Evolutionary conservation across 2,113 vertebrate genomes (phyloP), one percentile per base, ranked within the genome.

Genomic region (Ovis canadensis): DNA sequence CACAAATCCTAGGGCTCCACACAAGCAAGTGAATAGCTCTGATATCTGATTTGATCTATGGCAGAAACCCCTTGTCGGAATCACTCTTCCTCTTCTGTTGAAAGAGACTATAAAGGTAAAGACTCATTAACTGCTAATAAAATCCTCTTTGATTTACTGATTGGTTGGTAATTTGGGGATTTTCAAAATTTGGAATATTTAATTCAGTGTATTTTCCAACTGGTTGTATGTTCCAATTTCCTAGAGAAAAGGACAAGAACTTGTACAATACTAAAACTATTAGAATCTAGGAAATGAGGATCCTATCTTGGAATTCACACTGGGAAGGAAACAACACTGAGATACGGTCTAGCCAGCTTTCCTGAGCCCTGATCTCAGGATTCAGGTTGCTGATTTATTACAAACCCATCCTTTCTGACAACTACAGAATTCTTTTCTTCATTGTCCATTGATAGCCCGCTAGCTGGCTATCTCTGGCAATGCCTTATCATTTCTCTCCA

Each of bases 1-100:
- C 96, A 97, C 50, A 1, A 98, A 97, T 98, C 92, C 97, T 86
- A 45, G 57, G 96, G 94, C 97, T 96, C 93, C 94, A 95, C 93
- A 94, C 92, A 82, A 97, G 93, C 97, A 97, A 95, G 95, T 96
- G 96, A 98, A 98, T 96, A 98, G 95, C 94, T 36, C 97, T 97
- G 82, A 71, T 98, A 95, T 91, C 78, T 96, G 93, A 96, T 71
- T 97, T 67, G 90, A 97, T 94, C 97, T 97, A 84, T 54, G 84
- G 87, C 74, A 94, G 0, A 98, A 97, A 98, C 87, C 80, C 89
- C 94, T 94, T 91, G 40, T 45, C 31, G 36, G 33, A 31, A 59
- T 92, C 91, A 50, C 89, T 81, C 84, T 93, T 95, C 95, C 96
- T 88, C 96, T 98, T 45, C 81, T 80, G 48, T 31, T 90, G 82